Conservation (phyloP, 1,140 invertebrate species). For the Oedothorax gibbosus region DNA sequence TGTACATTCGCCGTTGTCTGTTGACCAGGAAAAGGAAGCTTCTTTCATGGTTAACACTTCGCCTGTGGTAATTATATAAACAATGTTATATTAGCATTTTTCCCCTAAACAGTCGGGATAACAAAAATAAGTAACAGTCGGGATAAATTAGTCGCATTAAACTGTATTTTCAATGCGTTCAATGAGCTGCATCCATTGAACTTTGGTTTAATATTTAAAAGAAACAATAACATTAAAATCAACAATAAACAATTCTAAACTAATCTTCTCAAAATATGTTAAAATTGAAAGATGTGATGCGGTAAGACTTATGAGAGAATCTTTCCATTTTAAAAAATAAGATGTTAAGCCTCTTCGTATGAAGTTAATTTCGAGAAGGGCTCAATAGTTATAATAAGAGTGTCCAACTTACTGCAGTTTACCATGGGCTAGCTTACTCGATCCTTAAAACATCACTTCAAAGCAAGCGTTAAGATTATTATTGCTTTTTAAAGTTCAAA, state of each 20-base stretch:
- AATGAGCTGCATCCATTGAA: background rate
- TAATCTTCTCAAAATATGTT: background rate
- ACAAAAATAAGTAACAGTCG: background rate
- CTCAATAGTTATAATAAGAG: background rate
- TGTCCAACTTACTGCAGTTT: background rate
- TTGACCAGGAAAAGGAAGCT: slow-evolving; percentile 43
- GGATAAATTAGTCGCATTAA: background rate
- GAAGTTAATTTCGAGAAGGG: no score
- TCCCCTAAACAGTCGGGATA: background rate
- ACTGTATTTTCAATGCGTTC: background rate
- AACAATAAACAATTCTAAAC: background rate
- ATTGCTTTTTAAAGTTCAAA: background rate
- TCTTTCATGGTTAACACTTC: slow-evolving; percentile 30
- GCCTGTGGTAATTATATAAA: background rate
- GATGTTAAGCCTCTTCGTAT: background rate
- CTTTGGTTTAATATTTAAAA: background rate
- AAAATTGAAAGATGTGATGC: background rate
- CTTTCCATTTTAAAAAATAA: background rate
- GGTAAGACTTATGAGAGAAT: background rate
- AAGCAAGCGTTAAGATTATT: background rate
- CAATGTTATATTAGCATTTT: background rate
- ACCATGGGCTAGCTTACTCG: background rate
- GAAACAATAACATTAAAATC: background rate
- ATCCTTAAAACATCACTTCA: background rate
- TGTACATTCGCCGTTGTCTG: slow-evolving; percentile 48